These are phyloP conservation scores for Drosophila sp. DNA, from an alignment of 1,140 invertebrate genomes.

Conservation along the genomic window DNA sequence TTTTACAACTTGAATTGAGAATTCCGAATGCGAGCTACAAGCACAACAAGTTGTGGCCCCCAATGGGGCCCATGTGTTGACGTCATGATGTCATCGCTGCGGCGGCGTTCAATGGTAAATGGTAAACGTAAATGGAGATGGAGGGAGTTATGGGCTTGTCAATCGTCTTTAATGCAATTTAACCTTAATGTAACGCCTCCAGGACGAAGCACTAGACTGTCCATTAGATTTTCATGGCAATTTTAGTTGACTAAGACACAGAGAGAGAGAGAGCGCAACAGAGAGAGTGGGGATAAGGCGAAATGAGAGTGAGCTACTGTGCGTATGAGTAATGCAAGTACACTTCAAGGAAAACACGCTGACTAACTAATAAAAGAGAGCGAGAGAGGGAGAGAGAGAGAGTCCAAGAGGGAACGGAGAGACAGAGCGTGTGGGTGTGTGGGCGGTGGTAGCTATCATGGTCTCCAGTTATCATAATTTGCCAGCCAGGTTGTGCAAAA, in stretches of 20 bases:
- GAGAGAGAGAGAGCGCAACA: neutral
- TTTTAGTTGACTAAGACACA: neutral
- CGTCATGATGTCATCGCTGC: conserved; percentile 49
- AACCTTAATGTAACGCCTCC: conserved; percentile 30
- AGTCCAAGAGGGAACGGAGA: neutral
- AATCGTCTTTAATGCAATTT: conserved; percentile 32
- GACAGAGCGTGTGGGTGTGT: conserved; percentile 1
- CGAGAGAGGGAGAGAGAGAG: conserved; percentile 18
- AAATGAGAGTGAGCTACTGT: conserved; percentile 1
- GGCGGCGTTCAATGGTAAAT: neutral
- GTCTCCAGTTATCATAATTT: conserved; percentile 26
- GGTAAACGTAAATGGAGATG: neutral
- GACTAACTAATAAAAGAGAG: conserved; percentile 10
- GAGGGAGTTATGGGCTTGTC: neutral
- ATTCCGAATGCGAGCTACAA: conserved; percentile 1
- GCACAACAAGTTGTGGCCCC: conserved; percentile 22
- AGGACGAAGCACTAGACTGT: neutral
- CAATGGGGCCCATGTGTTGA: conserved; percentile 19
- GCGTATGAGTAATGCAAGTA: conserved; percentile 23
- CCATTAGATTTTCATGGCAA: neutral
- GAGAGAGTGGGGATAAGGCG: neutral
- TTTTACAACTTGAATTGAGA: neutral
- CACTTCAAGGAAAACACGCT: conserved; percentile 16
- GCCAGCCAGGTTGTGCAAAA: conserved; percentile 9
- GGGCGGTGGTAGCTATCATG: neutral